Evolutionary conservation across 2,797 vertebrate species (phyloP).

Genomic region (Falco columbarius): DNA sequence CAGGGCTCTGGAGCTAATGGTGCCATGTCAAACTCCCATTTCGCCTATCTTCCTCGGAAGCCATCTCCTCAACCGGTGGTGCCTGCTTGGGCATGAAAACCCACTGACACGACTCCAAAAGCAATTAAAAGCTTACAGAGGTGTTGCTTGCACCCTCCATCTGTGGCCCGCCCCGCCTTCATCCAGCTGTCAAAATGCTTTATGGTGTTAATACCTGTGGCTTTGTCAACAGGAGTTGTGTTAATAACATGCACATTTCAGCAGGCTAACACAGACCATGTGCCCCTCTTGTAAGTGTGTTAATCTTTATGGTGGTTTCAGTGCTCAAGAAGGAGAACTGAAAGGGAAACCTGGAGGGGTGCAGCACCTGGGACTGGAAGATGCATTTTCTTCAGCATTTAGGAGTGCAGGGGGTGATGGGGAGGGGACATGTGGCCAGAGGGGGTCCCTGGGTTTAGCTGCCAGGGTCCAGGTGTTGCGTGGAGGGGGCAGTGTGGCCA

Average conservation of each 20-base stretch:
- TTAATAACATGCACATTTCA: constrained; percentile 37
- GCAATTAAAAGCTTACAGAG: background rate
- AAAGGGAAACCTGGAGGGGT: fast-evolving
- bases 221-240: constrained; percentile 62
- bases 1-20: background rate
- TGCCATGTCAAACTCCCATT: background rate
- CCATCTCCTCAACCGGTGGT: fast-evolving
- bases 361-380: background rate
- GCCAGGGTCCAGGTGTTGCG: background rate
- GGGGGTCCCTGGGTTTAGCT: background rate
- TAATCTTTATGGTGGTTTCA: background rate
- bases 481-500: background rate
- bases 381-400: background rate
- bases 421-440: background rate
- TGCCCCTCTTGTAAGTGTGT: background rate
- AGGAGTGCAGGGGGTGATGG: fast-evolving
- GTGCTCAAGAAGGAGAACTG: background rate
- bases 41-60: fast-evolving
- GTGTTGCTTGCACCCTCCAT: background rate
- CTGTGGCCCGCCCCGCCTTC: background rate
- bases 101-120: background rate
- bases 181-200: constrained; percentile 55
- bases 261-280: constrained; percentile 41
- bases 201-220: constrained; percentile 61
- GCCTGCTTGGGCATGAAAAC: background rate